Conservation (phyloP, 2,113 vertebrate species). For the Parus major region DNA sequence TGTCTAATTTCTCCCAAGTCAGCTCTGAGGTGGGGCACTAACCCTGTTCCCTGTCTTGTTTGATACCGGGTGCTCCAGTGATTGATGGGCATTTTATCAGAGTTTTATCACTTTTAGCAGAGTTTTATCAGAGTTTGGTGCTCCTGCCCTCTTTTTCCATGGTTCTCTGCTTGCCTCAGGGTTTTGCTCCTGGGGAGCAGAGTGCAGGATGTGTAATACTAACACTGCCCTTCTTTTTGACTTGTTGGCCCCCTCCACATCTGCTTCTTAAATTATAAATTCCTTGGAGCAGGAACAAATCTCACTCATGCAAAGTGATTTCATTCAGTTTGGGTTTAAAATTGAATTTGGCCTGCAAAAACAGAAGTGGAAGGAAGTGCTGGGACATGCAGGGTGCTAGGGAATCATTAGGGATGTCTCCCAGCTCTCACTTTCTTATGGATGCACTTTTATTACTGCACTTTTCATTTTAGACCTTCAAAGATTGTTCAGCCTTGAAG, state of each 20-base stretch:
- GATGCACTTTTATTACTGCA: not conserved
- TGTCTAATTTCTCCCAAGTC: not conserved
- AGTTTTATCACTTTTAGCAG: not conserved
- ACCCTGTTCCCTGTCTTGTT: not conserved
- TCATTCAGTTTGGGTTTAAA: not conserved
- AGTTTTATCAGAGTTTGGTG: not conserved
- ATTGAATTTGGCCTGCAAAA: not conserved
- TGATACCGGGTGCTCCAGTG: rapidly evolving
- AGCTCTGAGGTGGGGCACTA: not conserved
- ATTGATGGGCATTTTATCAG: not conserved
- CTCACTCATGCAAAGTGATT: not conserved
- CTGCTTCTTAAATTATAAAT: not conserved
- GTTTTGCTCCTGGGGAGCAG: not conserved
- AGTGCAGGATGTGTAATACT: not conserved
- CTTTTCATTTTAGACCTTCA: not conserved
- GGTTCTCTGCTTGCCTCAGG: not conserved
- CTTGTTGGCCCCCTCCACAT: not conserved
- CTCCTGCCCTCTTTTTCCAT: not conserved
- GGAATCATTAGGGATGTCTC: not conserved
- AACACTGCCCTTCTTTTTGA: not conserved
- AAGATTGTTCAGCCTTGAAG: not conserved
- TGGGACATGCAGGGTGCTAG: not conserved
- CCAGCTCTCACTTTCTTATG: not conserved
- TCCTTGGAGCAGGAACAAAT: not conserved
- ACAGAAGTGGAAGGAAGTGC: not conserved